Conservation (phyloP, 2,797 vertebrate species). For the Gymnoscopelus microlampas region DNA sequence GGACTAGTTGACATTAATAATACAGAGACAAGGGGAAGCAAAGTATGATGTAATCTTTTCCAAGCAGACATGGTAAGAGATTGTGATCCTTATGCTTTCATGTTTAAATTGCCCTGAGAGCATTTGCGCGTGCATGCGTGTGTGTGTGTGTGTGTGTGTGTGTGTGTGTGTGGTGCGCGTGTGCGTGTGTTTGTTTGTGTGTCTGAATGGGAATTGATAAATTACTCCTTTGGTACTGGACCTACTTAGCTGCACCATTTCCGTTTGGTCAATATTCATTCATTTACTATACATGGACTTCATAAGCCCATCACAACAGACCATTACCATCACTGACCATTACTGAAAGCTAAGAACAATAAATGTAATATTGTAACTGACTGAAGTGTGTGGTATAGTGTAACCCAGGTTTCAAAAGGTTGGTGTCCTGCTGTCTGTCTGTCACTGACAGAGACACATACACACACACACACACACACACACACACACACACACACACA, state of each 20-base stretch:
- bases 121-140: no score
- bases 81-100: not conserved
- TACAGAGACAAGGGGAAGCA: not conserved
- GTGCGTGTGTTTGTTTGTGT: not conserved
- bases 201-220: not conserved
- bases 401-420: no score
- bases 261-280: constrained; percentile 9
- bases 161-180: not conserved
- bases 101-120: constrained; percentile 8
- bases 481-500: no score
- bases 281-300: not conserved
- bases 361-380: no score
- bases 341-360: no score
- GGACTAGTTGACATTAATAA: not conserved
- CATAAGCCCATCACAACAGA: not conserved
- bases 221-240: constrained; percentile 7
- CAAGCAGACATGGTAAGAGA: not conserved
- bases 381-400: no score
- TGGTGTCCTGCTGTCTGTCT: no score
- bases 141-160: not conserved
- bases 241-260: constrained; percentile 7
- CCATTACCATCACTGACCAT: not conserved
- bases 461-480: no score
- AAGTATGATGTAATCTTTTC: constrained; percentile 6
- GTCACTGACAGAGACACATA: no score